Percentiles rank a stretch among this genome's conserved stretches.
phyloP scores from a whole-genome alignment of 2,888 invertebrate genomes.

The Plebejus argus region DNA sequence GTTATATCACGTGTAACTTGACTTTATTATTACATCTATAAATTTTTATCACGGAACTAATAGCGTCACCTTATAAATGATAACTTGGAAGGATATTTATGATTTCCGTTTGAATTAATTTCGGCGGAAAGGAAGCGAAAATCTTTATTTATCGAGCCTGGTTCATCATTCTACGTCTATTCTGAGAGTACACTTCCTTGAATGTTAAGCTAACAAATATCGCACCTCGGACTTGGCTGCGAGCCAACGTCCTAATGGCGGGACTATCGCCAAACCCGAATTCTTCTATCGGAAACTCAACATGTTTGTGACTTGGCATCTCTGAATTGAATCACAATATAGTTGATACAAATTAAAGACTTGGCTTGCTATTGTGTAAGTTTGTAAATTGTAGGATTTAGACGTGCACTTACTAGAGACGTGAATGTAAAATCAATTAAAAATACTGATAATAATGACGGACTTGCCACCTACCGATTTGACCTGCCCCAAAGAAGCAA shows the following conservation, averaged over 20 bases:
- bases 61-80: background rate
- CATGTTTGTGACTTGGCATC: background rate
- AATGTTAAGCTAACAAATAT: constrained; percentile 76
- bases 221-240: constrained; percentile 69
- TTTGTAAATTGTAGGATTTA: background rate
- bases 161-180: constrained; percentile 66
- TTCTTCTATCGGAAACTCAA: background rate
- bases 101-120: constrained; percentile 20
- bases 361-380: background rate
- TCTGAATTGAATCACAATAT: background rate
- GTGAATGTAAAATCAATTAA: no score
- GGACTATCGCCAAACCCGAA: constrained; percentile 28
- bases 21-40: background rate
- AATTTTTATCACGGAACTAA: background rate
- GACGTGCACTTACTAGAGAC: no score
- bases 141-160: constrained; percentile 37
- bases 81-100: background rate
- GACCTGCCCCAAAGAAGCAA: no score
- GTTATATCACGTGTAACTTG: background rate
- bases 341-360: background rate
- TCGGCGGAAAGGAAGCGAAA: background rate
- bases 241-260: constrained; percentile 74
- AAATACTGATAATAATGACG: background rate
- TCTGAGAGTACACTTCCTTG: constrained; percentile 76
- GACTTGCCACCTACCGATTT: background rate